Percentiles rank a stretch among this genome's conserved stretches.
phyloP scores from a whole-genome alignment of 30 jellyfish, hydroid and myxozoan genomes.

The Turritopsis rubra region DNA sequence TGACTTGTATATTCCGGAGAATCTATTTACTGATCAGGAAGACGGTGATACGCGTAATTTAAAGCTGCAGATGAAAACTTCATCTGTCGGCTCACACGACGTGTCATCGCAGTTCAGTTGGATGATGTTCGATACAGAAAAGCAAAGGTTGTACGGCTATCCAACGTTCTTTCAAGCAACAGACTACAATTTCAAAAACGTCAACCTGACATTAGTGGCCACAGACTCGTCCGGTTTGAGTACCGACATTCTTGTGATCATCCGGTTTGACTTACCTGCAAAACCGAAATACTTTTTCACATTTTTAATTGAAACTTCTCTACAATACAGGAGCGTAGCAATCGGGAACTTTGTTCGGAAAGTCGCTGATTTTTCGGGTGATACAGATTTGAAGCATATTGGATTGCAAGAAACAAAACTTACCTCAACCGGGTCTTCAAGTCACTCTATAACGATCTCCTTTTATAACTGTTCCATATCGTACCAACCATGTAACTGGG shows the following conservation, averaged over 20 bases:
- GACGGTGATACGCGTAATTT: constrained; percentile 82
- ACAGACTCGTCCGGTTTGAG: constrained; percentile 5
- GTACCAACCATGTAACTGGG: constrained; percentile 73
- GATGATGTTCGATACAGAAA: neutral
- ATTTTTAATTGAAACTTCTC: neutral
- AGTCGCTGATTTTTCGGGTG: constrained; percentile 15
- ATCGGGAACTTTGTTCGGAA: neutral
- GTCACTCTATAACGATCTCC: constrained; percentile 1
- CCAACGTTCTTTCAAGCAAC: constrained; percentile 2
- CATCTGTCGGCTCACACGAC: neutral
- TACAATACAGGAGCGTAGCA: too few relatives aligned
- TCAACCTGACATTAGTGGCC: neutral
- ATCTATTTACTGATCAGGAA: constrained; percentile 64
- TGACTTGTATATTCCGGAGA: constrained; percentile 27
- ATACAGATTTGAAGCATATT: neutral
- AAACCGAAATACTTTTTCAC: constrained; percentile 1
- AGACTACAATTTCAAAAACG: neutral
- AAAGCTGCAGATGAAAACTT: constrained; percentile 5
- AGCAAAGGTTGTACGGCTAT: neutral
- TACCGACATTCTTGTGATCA: neutral
- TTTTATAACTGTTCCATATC: constrained; percentile 76
- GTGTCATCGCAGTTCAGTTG: neutral
- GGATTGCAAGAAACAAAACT: constrained; percentile 9
- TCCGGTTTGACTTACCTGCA: neutral
- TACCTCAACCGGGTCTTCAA: neutral